Base-by-base conservation (phyloP, 2,888 invertebrate genomes). In the Eulithis prunata region DNA sequence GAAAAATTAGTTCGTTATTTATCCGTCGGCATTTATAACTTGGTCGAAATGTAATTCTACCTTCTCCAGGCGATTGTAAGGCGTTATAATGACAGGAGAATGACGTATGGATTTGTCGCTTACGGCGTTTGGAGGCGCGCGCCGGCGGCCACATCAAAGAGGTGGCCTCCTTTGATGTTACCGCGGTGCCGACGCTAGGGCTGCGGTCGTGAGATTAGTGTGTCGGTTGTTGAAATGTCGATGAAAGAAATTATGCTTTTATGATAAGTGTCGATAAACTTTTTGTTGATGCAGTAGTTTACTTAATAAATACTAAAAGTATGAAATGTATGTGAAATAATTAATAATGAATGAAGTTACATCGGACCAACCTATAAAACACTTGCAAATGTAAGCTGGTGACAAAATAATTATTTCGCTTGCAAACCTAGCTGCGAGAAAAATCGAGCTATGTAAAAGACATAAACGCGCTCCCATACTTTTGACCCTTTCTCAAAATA, bases 71-170 rank as follows among this genome's bases (percentile, higher is more conserved):
- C 88, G 90, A 90, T 91, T 91, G 92, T 90, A 80, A 90, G 90
- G 91, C 91, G 91, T 91, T 90, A 91, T 93, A 93, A 92, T 92
- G 93, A 92, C 93, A 92, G 91, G 82, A 86, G 90, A 88, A 93
- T 93, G 93, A 93, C 93, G 93, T 92, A 92, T 92, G 93, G 91
- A 91, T 90, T 91, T 90, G 93, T 90, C 93, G 93, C 93, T 93
- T 93, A 92, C 87, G 93, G 93, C 93, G 86, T 92, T 92, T 89
- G 86, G 90, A 82, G 88, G 91, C 92, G 90, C 92, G 92, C 89
- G 92, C 92, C 92, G 83, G 81, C 92, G 92, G 92, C 91, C 89
- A 87, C 91, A 87, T 93, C 93, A 93, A 93, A 93, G 92, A 91
- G 93, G 92, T 92, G 92, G 92, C 83, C 93, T 85, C 85, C 89